A percentile compares a stretch with the other conserved stretches of the same genome.
phyloP scores from a whole-genome alignment of 2,113 vertebrate genomes.

The Carettochelys insculpta region DNA sequence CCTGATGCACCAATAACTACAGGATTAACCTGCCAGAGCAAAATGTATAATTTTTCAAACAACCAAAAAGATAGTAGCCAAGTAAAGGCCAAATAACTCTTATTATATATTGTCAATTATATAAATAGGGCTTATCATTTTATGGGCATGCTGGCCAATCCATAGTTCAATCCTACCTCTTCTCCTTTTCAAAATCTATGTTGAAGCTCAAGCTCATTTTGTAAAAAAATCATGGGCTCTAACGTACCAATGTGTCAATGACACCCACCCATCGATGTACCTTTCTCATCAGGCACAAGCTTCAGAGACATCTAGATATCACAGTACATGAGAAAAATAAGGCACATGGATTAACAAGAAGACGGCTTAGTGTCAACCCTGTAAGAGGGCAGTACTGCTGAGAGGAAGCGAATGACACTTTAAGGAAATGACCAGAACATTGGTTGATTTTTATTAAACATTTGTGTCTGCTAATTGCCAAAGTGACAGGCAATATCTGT shows the following conservation, averaged over 20 bases:
- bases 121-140: neutral
- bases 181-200: neutral
- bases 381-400: neutral
- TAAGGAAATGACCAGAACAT: rapidly evolving
- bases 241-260: neutral
- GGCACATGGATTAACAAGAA: neutral
- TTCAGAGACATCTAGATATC: neutral
- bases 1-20: neutral
- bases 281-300: neutral
- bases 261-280: neutral
- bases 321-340: neutral
- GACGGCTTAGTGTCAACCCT: neutral
- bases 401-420: neutral
- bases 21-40: neutral
- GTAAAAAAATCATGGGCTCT: neutral
- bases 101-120: neutral
- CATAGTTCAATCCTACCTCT: constrained; percentile 3
- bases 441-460: neutral
- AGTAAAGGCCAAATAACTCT: neutral
- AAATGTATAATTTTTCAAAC: neutral
- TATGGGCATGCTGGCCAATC: neutral
- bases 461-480: neutral
- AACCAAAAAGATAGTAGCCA: constrained; percentile 32
- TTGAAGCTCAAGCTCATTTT: rapidly evolving
- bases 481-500: neutral